Percentiles rank a stretch among this genome's conserved stretches.
Evolutionary conservation across 2,888 invertebrate genomes (phyloP).

Genomic region (Nephrotoma guestfalica): DNA sequence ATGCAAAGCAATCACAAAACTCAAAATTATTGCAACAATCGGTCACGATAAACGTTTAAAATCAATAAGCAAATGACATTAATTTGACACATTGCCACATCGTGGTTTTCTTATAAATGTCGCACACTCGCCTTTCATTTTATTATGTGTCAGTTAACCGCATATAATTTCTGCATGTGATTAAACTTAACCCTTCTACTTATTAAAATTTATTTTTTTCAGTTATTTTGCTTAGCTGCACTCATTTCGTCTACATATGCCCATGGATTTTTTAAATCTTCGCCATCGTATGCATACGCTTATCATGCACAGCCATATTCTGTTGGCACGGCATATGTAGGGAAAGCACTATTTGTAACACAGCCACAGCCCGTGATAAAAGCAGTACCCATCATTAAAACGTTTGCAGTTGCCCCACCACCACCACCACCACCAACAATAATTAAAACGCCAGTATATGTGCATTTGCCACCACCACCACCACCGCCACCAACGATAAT

Average conservation of each 20-base stretch:
- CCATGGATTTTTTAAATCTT: background rate
- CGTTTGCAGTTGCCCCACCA: background rate
- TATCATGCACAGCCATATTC: background rate
- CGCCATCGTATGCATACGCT: background rate
- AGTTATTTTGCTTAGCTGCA: background rate
- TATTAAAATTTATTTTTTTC: background rate
- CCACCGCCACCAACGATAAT: background rate
- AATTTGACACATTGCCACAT: no score
- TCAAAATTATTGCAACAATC: no score
- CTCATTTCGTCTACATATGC: background rate
- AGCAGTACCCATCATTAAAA: background rate
- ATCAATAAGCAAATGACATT: no score
- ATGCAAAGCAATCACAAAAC: no score
- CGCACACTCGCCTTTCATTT: no score
- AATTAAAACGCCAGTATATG: slow-evolving; percentile 1
- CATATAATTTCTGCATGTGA: no score
- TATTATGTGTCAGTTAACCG: no score
- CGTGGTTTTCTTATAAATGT: no score
- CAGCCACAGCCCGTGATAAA: background rate
- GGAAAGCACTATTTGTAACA: background rate
- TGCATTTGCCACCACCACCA: slow-evolving; percentile 3
- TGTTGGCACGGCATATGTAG: background rate
- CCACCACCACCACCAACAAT: background rate
- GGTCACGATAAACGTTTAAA: no score
- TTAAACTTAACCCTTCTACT: background rate